phyloP scores from a whole-genome alignment of 2,113 vertebrate species.

The Gopherus evgoodei region DNA sequence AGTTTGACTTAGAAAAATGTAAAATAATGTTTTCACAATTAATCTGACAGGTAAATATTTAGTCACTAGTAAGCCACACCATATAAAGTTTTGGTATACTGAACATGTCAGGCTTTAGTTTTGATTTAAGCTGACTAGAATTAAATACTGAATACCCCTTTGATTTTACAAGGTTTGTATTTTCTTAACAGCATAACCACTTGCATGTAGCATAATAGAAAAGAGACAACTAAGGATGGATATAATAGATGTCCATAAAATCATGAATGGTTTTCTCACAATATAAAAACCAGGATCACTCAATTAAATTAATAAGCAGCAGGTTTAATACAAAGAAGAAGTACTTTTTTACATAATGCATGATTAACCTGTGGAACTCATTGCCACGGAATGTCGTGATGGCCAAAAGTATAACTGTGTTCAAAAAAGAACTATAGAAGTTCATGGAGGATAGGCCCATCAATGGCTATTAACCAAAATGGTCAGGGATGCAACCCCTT shows the following conservation, averaged over 20 bases:
- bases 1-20: slow-evolving; percentile 7
- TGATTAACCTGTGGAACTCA: not conserved
- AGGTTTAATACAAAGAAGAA: not conserved
- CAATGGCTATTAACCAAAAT: not conserved
- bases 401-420: not conserved
- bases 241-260: not conserved
- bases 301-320: not conserved
- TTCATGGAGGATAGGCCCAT: not conserved
- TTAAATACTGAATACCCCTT: not conserved
- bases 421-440: not conserved
- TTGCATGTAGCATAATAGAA: not conserved
- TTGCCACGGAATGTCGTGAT: not conserved
- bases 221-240: not conserved
- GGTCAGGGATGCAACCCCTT: not conserved
- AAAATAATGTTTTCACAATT: slow-evolving; percentile 34
- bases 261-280: not conserved
- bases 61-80: not conserved
- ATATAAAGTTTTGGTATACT: not conserved
- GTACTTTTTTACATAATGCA: not conserved
- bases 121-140: not conserved
- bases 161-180: not conserved
- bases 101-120: not conserved
- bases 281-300: not conserved
- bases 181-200: not conserved
- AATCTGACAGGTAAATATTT: slow-evolving; percentile 23